Percentiles rank a stretch among this genome's conserved stretches.
These are phyloP conservation scores for Cerceris ruficornis DNA, from an alignment of 2,888 invertebrate species.

Conservation along the genomic window DNA sequence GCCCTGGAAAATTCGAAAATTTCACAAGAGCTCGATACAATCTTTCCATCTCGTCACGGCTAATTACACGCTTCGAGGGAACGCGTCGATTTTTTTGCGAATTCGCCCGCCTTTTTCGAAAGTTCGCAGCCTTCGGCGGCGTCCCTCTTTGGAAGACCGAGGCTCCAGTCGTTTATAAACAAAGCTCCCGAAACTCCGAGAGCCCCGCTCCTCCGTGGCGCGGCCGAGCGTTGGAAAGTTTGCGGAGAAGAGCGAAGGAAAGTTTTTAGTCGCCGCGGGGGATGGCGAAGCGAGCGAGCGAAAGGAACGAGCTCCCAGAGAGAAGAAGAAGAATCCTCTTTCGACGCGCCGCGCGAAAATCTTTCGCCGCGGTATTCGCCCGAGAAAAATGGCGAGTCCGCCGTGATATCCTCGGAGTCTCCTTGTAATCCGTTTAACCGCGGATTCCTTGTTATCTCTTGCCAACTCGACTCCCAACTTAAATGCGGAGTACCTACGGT, in stretches of 20 bases:
- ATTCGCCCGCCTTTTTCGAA: constrained; percentile 11
- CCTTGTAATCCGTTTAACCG: too few relatives aligned
- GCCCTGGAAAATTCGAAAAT: not conserved
- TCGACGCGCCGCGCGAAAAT: too few relatives aligned
- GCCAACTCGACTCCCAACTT: too few relatives aligned
- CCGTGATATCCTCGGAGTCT: too few relatives aligned
- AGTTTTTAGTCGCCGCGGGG: not conserved
- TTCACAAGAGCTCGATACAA: not conserved
- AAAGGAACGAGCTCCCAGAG: not conserved
- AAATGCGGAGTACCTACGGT: too few relatives aligned
- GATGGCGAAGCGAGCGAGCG: not conserved
- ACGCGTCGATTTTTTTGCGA: too few relatives aligned
- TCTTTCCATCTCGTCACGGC: not conserved
- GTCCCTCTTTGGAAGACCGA: not conserved
- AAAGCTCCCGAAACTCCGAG: constrained; percentile 13
- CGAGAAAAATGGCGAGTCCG: too few relatives aligned
- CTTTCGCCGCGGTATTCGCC: too few relatives aligned
- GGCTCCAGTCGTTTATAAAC: constrained; percentile 1
- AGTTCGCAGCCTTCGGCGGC: constrained; percentile 6
- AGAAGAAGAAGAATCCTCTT: too few relatives aligned
- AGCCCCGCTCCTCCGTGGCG: constrained; percentile 27
- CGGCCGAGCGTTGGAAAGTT: constrained; percentile 26
- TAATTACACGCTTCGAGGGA: not conserved
- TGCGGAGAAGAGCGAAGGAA: constrained; percentile 17
- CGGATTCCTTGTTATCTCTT: too few relatives aligned